Evolutionary conservation across 2,888 invertebrate genomes (phyloP), one percentile per base, ranked within the genome.

Genomic region (Monoplex corrugatus): DNA sequence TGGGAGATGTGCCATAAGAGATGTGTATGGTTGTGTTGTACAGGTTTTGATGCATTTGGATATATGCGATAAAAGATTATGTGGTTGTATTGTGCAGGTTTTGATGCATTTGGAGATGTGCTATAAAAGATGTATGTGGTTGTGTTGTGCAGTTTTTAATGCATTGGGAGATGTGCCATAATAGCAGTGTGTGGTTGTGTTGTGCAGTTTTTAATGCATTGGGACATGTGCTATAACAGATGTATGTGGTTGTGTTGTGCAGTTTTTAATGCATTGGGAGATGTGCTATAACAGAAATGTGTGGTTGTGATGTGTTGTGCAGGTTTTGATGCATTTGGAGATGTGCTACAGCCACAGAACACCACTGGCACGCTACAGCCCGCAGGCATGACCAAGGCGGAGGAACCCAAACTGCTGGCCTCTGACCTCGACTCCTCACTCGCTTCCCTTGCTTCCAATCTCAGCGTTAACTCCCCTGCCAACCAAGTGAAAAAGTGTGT

Each of bases 381-480:
- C 16, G 89, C 90, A 57, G 89, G 90, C n/a, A 89, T 92, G 75
- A 90, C 90, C 78, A 92, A 93, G 68, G 83, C 90, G 40, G 85
- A 86, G 28, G 86, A 90, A 19, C 88, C 91, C 45, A 92, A 89
- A 40, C 90, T 99, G 92, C 97, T 99, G 91, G 98, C 98, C 44
- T 98, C 98, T 89, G 99, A 99, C 96, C 97, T 99, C 96, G 99
- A 99, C 96, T 98, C 98, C 93, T 98, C 98, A 93, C 97, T 99
- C 91, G 98, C 98, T 91, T 98, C 98, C 92, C 97, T 99, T 94
- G 99, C 99, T 91, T 98, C 99, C 96, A 99, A 99, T 96, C 97
- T 99, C 75, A 95, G 95, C 89, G 96, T 96, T 86, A 95, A 94
- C 44, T 93, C 94, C 23, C 92, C 92, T 35, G 93, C 92, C 63